A percentile compares a stretch with the other conserved stretches of the same genome.
Conservation (phyloP, 2,888 invertebrate species). For the Zootermopsis nevadensis region DNA sequence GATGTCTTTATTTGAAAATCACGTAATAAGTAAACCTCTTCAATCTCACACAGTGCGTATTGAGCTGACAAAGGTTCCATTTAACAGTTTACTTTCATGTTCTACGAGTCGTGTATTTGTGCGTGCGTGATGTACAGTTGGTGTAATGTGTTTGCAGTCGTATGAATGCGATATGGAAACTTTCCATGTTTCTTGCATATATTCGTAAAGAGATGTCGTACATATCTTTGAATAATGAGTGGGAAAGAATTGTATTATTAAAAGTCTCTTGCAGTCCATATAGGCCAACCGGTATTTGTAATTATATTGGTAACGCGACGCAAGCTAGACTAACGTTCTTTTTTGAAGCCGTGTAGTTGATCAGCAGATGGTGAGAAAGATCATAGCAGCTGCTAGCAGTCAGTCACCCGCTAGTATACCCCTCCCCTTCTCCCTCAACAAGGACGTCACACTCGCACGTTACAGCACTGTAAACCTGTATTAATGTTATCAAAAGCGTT, state of each 20-base stretch:
- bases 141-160: background rate
- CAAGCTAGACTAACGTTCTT: background rate
- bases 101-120: background rate
- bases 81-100: background rate
- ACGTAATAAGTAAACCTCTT: background rate
- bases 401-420: background rate
- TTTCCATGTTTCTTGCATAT: background rate
- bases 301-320: background rate
- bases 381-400: constrained; percentile 5
- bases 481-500: background rate
- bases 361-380: constrained; percentile 18
- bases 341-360: background rate
- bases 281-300: background rate
- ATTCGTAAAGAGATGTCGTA: background rate
- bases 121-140: too few relatives aligned
- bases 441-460: background rate
- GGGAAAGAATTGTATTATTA: too few relatives aligned
- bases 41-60: background rate
- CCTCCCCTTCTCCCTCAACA: background rate
- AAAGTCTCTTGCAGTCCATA: too few relatives aligned
- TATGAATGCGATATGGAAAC: background rate
- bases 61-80: background rate
- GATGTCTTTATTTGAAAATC: background rate
- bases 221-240: too few relatives aligned
- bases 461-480: background rate